These are phyloP conservation scores for Dastarcus helophoroides DNA, from an alignment of 2,888 invertebrate genomes.

Conservation along the genomic window DNA sequence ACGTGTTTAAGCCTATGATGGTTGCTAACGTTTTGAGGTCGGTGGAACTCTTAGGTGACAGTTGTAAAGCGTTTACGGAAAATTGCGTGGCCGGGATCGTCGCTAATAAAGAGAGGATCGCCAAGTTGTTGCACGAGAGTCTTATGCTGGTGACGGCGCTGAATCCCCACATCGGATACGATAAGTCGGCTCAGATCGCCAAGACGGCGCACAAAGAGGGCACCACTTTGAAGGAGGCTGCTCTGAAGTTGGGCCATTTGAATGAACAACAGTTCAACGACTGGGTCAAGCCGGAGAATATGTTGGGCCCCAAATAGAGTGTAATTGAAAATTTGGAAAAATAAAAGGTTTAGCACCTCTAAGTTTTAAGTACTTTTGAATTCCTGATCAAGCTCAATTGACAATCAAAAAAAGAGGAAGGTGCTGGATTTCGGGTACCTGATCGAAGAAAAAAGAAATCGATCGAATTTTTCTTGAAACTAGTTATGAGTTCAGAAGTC, in stretches of 20 bases:
- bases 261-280: constrained; percentile 44
- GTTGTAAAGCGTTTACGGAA: constrained; percentile 54
- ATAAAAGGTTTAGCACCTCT: no score
- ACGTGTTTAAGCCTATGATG: constrained; percentile 97
- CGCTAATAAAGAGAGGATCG: constrained; percentile 65
- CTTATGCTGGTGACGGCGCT: constrained; percentile 96
- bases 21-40: constrained; percentile 87
- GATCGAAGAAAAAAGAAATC: no score
- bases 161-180: constrained; percentile 96
- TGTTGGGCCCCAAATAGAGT: constrained; percentile 29
- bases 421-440: no score
- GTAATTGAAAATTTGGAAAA: no score
- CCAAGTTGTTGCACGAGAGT: constrained; percentile 80
- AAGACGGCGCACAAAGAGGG: constrained; percentile 92
- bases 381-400: no score
- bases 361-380: no score
- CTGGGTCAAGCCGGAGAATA: constrained; percentile 30
- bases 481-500: no score
- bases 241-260: constrained; percentile 70
- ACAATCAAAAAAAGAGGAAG: no score
- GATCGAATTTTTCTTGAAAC: no score
- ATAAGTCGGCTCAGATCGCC: constrained; percentile 93
- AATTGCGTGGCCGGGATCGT: constrained; percentile 50
- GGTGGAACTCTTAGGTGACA: constrained; percentile 71
- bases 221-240: constrained; percentile 75